phyloP scores from a whole-genome alignment of 2,797 vertebrate genomes.

The Allobates femoralis region DNA sequence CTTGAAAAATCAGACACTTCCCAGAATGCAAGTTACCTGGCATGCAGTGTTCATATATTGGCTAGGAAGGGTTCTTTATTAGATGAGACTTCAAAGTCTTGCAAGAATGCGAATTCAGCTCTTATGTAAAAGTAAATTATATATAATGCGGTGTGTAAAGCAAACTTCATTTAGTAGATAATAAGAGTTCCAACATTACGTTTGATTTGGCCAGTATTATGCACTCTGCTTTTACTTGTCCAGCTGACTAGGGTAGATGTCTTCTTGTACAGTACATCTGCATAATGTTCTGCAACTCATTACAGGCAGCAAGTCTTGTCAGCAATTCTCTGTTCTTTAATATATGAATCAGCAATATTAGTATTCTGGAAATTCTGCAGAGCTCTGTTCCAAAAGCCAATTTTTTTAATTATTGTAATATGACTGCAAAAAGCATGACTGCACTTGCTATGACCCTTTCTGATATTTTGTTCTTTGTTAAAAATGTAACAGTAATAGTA shows the following conservation, averaged over 20 bases:
- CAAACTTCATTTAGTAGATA: no score
- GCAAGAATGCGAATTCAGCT: background rate
- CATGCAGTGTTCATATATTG: no score
- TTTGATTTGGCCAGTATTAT: background rate
- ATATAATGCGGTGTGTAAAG: background rate
- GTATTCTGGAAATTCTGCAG: slow-evolving; percentile 29
- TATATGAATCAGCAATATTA: slow-evolving; percentile 51
- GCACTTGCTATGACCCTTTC: background rate
- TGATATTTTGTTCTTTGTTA: background rate
- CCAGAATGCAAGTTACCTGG: no score
- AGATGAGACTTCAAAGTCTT: background rate
- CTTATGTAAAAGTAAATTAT: background rate
- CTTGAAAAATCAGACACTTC: no score
- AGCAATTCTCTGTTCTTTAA: slow-evolving; percentile 39
- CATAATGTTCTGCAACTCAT: slow-evolving; percentile 39
- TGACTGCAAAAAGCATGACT: background rate
- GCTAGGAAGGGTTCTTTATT: no score
- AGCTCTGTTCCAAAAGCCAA: slow-evolving; percentile 31
- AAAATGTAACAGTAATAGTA: background rate
- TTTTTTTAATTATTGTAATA: background rate
- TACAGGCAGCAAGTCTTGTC: slow-evolving; percentile 36
- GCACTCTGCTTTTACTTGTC: background rate
- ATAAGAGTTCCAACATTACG: background rate
- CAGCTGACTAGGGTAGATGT: background rate
- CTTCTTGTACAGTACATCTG: slow-evolving; percentile 11